These are phyloP conservation scores for Nudaria mundana DNA, from an alignment of 2,888 invertebrate species.

Conservation along the genomic window DNA sequence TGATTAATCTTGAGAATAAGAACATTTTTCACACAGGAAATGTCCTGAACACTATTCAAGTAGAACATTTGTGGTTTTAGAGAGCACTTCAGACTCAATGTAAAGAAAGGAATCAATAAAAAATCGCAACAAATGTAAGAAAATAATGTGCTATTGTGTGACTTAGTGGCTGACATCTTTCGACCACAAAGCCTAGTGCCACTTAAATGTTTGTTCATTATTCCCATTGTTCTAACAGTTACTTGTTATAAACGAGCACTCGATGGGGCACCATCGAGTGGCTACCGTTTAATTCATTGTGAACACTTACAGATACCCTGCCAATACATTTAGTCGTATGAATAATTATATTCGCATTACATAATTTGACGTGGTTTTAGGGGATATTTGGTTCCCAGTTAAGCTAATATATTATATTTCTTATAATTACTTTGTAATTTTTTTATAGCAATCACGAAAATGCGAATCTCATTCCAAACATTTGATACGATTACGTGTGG, in stretches of 20 bases:
- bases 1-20: neutral
- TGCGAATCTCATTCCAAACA: too few species aligned
- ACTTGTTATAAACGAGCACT: conserved; percentile 53
- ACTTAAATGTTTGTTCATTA: conserved; percentile 60
- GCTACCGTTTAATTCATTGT: conserved; percentile 48
- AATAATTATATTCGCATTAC: conserved; percentile 17
- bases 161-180: conserved; percentile 65
- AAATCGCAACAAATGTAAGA: conserved; percentile 74
- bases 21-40: conserved; percentile 40
- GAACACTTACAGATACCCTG: conserved; percentile 27
- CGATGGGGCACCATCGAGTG: conserved; percentile 46
- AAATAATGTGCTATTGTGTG: conserved; percentile 63
- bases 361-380: too few species aligned
- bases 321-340: conserved; percentile 28
- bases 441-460: too few species aligned
- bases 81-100: conserved; percentile 48
- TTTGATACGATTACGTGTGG: neutral
- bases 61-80: conserved; percentile 39
- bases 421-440: too few species aligned
- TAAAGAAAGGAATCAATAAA: conserved; percentile 55
- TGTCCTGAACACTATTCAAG: conserved; percentile 43
- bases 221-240: conserved; percentile 61
- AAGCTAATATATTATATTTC: too few species aligned
- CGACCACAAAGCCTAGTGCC: conserved; percentile 58
- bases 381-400: too few species aligned